Evolutionary conservation across 2,113 vertebrate species (phyloP).

Genomic region (Xiphophorus hellerii): DNA sequence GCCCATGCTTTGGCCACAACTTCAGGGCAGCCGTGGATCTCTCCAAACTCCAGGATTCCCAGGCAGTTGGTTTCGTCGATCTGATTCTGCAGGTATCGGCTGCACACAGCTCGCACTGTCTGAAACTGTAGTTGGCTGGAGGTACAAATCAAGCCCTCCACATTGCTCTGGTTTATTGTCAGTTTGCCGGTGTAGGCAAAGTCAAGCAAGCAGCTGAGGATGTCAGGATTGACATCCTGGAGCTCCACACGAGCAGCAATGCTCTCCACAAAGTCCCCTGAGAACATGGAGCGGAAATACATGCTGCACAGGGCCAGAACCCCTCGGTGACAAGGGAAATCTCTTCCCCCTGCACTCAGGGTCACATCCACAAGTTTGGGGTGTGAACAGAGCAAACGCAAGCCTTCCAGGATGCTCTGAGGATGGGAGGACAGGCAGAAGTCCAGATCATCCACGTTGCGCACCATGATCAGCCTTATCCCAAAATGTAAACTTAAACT

Average conservation of each 20-base stretch:
- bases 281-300: conserved; percentile 95
- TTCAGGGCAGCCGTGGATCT: conserved; percentile 90
- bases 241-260: conserved; percentile 90
- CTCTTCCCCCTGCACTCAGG: conserved; percentile 81
- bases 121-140: conserved; percentile 93
- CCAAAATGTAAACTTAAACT: conserved; percentile 20
- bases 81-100: conserved; percentile 95
- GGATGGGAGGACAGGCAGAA: conserved; percentile 92
- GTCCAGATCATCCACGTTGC: conserved; percentile 91
- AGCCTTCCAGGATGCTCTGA: conserved; percentile 89
- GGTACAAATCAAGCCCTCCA: conserved; percentile 87
- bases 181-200: conserved; percentile 94
- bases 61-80: conserved; percentile 94
- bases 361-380: conserved; percentile 91
- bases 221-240: conserved; percentile 83
- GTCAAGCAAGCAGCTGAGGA: conserved; percentile 85
- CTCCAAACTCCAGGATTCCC: conserved; percentile 95
- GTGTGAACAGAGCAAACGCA: conserved; percentile 85
- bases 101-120: conserved; percentile 87
- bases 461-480: conserved; percentile 84
- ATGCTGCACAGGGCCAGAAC: conserved; percentile 93
- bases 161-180: conserved; percentile 92
- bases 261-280: conserved; percentile 92
- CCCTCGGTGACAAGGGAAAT: conserved; percentile 93
- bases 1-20: conserved; percentile 92